Percentiles rank a stretch among this genome's conserved stretches.
These are phyloP conservation scores for Burhinus oedicnemus DNA, from an alignment of 2,113 vertebrate species.

Conservation along the genomic window DNA sequence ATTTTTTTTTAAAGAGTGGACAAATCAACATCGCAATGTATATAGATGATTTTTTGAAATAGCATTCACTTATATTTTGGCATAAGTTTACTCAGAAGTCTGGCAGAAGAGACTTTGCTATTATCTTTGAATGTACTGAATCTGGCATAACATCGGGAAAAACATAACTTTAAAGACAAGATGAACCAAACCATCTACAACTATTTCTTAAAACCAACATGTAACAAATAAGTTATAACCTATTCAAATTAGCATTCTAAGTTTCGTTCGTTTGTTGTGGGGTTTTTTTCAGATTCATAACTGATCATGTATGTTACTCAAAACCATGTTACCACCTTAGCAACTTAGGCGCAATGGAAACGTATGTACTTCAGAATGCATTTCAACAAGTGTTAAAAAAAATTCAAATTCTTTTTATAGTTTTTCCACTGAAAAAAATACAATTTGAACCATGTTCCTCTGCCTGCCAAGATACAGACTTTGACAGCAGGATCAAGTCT, in stretches of 20 bases:
- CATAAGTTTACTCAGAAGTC: not conserved
- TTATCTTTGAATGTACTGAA: not conserved
- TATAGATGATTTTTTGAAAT: not conserved
- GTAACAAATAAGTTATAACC: not conserved
- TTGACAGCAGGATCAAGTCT: accelerated
- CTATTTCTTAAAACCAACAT: not conserved
- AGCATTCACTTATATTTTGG: not conserved
- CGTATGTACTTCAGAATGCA: not conserved
- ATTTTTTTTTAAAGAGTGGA: not conserved
- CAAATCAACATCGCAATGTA: not conserved
- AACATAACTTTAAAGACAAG: not conserved
- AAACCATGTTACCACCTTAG: not conserved
- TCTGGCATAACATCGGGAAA: not conserved
- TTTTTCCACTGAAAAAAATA: not conserved
- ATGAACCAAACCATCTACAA: not conserved
- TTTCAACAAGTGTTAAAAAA: not conserved
- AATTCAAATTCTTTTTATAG: not conserved
- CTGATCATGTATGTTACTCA: not conserved
- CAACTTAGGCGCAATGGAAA: not conserved
- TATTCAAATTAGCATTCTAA: not conserved
- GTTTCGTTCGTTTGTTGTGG: not conserved
- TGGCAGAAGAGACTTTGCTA: not conserved
- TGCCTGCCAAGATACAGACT: not conserved
- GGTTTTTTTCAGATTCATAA: not conserved
- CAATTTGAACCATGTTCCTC: not conserved